Evolutionary conservation across 2,797 vertebrate species (phyloP), one percentile per base, ranked within the genome.

Genomic region (Pitangus sulphuratus): DNA sequence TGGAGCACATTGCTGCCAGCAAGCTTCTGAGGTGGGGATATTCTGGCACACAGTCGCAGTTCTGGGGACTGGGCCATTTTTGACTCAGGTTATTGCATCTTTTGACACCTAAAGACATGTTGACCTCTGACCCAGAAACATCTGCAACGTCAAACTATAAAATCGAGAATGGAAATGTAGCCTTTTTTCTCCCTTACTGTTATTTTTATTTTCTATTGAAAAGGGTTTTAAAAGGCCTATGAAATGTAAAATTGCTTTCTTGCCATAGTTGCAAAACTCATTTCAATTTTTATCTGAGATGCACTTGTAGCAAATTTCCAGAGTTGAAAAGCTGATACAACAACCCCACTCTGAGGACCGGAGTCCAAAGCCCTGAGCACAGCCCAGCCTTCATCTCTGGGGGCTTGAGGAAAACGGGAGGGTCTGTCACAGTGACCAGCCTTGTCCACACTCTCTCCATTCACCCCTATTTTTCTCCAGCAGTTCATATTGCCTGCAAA

Each of bases 131-230:
- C 89, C 87, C 85, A 93, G 94, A 93, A 95, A 97, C 96, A 96
- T 96, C 96, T 96, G 93, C 95, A 96, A 95, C 4, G 21, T 93
- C 78, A 48, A 82, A 74, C 95, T 91, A 95, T 96, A 95, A 96
- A 96, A 96, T 74, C 0, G 0, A 66, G 93, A 95, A 95, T 93
- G 87, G 87, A 94, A 96, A 94, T 91, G 58, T 68, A 93, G 80
- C 45, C 70, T 69, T 74, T 94, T 91, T 95, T 22, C 1, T 10
- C 1, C 50, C 91, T 58, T 61, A 78, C 84, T 93, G 75, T 96
- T 95, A 95, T 89, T 94, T 97, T 97, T 95, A 94, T 95, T 96
- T 94, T 96, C 94, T 88, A 86, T 96, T 96, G 92, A 92, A 96
- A 97, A 71, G 13, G 33, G 44, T 22, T 96, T 96, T 96, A 66